Base-by-base conservation (phyloP, 2,113 vertebrate species). In the Cebus imitator region DNA sequence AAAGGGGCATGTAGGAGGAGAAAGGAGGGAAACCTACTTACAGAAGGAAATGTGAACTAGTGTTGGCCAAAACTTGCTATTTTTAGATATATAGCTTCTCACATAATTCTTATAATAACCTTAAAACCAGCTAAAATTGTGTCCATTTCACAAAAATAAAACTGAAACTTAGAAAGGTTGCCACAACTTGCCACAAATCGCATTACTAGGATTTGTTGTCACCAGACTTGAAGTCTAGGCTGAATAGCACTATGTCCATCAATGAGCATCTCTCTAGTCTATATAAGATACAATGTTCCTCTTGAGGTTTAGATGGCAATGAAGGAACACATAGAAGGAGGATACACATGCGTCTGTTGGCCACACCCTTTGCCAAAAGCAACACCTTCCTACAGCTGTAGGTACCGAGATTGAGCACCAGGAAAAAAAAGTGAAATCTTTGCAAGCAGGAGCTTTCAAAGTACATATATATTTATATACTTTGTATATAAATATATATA, bases 101-200 rank as follows among this genome's bases (percentile, higher is more conserved):
- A 88, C 14, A 96, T 96, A 94, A 61, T 13, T 61, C 58, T 97
- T 73, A 20, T 0, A 78, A 50, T 82, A 94, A n/a, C 5, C 20
- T 45, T 90, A 55, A 86, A 91, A 86, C 32, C 16, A 94, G 30
- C 30, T 92, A 80, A 86, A 91, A 58, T 80, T 45, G 50, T 18
- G 7, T 76, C 27, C 87, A 40, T 86, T 91, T 93, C 86, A 82
- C 52, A 95, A 86, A 95, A 86, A 76, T 50, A 91, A 89, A 75
- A 40, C 5, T 58, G 70, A 94, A 43, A 45, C 76, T 64, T 40
- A 35, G 45, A 91, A 87, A 82, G 40, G 30, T 66, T 78, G n/a
- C 58, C 58, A 80, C n/a, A 18, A 83, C 64, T 87, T 94, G 37
- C 11, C 40, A 5, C 18, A 70, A 82, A 95, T 48, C 66, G 66